These are phyloP conservation scores for Pseudomyrmex sp. DNA, from an alignment of 1,140 invertebrate species.

Conservation along the genomic window DNA sequence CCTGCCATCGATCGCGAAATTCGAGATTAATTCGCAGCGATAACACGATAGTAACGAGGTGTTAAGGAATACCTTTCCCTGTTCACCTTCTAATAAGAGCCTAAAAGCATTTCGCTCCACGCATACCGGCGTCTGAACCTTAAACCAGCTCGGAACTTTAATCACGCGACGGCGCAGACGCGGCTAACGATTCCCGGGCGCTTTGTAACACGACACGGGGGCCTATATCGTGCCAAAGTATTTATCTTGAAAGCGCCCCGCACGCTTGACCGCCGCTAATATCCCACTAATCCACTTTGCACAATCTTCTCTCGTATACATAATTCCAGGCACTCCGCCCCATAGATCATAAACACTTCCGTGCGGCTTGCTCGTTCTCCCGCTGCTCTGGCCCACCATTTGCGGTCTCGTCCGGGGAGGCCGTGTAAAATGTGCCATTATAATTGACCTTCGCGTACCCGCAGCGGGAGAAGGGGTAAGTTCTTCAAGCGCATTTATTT, in stretches of 20 bases:
- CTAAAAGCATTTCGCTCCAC: conserved; percentile 33
- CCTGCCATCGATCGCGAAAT: conserved; percentile 1
- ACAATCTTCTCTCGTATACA: conserved; percentile 56
- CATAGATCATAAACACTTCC: conserved; percentile 60
- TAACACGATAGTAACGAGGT: conserved; percentile 36
- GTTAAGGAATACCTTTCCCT: conserved; percentile 33
- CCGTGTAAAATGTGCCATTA: conserved; percentile 51
- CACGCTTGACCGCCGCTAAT: conserved; percentile 59
- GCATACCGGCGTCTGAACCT: conserved; percentile 19
- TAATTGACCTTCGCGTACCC: conserved; percentile 38
- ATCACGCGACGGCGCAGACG: conserved; percentile 55
- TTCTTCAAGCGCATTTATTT: conserved; percentile 1
- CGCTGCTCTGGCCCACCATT: not conserved
- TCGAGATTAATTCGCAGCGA: conserved; percentile 34
- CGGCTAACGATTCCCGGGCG: conserved; percentile 47
- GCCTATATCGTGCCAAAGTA: conserved; percentile 54
- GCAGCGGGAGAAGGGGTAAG: not conserved
- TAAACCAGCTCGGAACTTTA: conserved; percentile 33
- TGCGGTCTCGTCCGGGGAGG: conserved; percentile 29
- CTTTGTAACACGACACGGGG: conserved; percentile 55
- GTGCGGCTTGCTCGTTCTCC: conserved; percentile 34
- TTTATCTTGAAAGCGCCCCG: conserved; percentile 57
- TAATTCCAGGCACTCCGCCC: conserved; percentile 45
- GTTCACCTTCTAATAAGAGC: conserved; percentile 32
- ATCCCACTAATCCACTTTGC: conserved; percentile 58